Evolutionary conservation across 1,140 invertebrate genomes (phyloP), one percentile per base, ranked within the genome.

Genomic region (Drosophila simulans): DNA sequence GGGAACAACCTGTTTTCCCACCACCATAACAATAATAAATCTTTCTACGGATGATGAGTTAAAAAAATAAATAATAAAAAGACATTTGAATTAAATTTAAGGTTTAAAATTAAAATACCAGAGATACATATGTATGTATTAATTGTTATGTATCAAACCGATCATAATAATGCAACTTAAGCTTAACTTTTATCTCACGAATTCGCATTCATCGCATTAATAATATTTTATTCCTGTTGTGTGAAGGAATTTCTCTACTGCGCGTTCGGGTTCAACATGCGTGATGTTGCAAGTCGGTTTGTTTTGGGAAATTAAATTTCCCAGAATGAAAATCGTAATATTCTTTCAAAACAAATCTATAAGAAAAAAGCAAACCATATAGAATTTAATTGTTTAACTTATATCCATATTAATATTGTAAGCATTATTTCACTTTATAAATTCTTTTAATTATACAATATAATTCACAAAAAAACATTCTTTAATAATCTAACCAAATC

Each of bases 221-320:
- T 71, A 39, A 57, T 62, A 83, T 60, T 56, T 56, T 49, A 35
- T 42, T 45, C 45, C 34, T 40, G 20, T 31, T 27, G 54, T 76
- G 46, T 66, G 25, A 52, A 45, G 76, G 58, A 63, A 64, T 80
- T 49, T 77, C 27, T 43, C 0, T 0, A 11, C 45, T 58, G 35
- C 17, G 17, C 15, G 58, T 63, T 77, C 37, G 72, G 43, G 42
- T 42, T 70, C 13, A 22, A 40, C 43, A 27, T 69, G 49, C 17
- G 13, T 64, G 20, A 37, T 35, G 39, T 59, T 70, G 70, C 49
- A 35, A 54, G n/a, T 34, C 34, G 15, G 62, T 71, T 77, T 85
- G 82, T 85, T 74, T 70, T 81, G 81, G 43, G 59, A 46, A 84
- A 80, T 84, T 46, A 15, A 43, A 72, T 49, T 59, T 43, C 48